Base-by-base conservation (phyloP, 2,113 vertebrate genomes). In the Leptocoma aspasia region DNA sequence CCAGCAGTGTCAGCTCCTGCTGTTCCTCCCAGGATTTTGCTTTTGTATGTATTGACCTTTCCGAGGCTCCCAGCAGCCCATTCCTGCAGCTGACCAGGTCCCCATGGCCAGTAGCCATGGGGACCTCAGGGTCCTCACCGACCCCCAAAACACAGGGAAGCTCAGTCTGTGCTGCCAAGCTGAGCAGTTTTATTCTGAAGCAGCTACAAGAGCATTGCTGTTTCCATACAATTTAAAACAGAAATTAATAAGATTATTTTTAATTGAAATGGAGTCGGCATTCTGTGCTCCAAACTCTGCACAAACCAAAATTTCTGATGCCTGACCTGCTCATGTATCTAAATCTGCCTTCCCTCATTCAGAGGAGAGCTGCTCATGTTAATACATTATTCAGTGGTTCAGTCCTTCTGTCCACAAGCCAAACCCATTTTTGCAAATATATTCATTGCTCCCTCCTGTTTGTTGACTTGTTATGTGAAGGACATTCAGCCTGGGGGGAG, bases 361-460 rank as follows among this genome's bases (percentile, higher is more conserved):
- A n/a, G 53, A 76, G 23, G 56, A 95, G 81, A 84, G 65, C 50
- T 79, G 73, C 84, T 89, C 66, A 53, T 69, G 65, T 82, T 76
- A 92, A 95, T 94, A 35, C 61, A 96, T 96, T 90, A 95, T 95
- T 95, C 93, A 96, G 81, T 69, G 86, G 49, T 57, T 91, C 77
- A 85, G 94, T 57, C 86, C 81, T 95, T 72, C 84, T 12, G 0
- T 79, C 93, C 78, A 86, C 3, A 15, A 89, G 88, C 91, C 94
- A 95, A 85, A 95, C 14, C 70, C 66, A 91, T 90, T 92, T 94
- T 85, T 82, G 63, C 37, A 94, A 95, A 95, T 92, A 50, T 87
- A 94, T 94, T 92, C 84, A 91, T 70, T 77, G 59, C 86, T 79
- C 81, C 82, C 50, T 82, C 64, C 10, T 76, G 59, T 90, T 91